These are phyloP conservation scores for Drosophila antonietae DNA, from an alignment of 2,888 invertebrate species.

Conservation along the genomic window DNA sequence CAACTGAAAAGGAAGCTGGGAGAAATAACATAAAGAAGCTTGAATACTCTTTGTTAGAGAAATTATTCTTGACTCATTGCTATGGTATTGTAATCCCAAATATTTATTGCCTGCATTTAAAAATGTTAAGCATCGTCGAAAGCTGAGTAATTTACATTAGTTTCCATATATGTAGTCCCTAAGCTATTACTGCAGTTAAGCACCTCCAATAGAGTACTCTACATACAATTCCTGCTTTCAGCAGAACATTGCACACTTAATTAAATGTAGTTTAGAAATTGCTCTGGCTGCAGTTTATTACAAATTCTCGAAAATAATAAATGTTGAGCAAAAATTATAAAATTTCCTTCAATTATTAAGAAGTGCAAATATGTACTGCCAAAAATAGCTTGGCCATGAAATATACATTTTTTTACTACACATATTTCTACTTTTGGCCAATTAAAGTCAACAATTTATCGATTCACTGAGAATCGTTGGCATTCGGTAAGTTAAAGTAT, in stretches of 20 bases:
- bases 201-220: not conserved
- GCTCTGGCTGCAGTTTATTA: not conserved
- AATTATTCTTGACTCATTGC: too few species aligned
- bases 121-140: too few species aligned
- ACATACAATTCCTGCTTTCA: too few species aligned
- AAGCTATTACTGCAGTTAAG: too few species aligned
- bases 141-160: too few species aligned
- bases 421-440: not conserved
- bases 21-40: not conserved
- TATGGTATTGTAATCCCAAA: too few species aligned
- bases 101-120: too few species aligned
- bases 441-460: conserved; percentile 2
- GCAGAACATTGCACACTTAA: not conserved
- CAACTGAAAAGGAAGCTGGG: not conserved
- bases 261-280: not conserved
- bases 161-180: too few species aligned
- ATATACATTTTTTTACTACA: not conserved
- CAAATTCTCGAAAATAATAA: not conserved
- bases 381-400: not conserved
- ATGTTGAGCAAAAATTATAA: not conserved
- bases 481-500: not conserved
- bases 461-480: conserved; percentile 1
- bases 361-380: not conserved
- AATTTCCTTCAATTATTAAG: not conserved
- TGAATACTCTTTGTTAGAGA: not conserved